Percentiles rank a stretch among this genome's conserved stretches.
phyloP scores from a whole-genome alignment of 2,113 vertebrate genomes.

The Nannobrachium achirus region DNA sequence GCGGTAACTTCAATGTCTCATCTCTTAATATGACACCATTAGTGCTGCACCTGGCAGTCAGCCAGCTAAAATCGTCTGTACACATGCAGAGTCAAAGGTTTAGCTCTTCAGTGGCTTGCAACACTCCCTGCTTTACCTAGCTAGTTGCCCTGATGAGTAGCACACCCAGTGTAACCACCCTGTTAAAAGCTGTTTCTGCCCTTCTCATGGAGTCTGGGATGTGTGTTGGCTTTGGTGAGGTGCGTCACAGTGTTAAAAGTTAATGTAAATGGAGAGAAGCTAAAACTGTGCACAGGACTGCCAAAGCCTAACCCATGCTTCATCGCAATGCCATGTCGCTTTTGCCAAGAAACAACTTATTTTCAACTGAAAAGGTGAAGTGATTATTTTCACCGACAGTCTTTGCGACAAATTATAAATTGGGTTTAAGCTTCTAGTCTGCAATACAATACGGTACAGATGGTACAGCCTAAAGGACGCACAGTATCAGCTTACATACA shows the following conservation, averaged over 20 bases:
- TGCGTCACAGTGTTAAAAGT: neutral
- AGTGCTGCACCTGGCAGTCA: neutral
- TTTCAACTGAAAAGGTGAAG: too few relatives aligned
- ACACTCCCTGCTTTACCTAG: neutral
- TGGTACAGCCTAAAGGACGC: neutral
- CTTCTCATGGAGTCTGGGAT: neutral
- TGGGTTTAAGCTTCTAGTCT: constrained; percentile 4
- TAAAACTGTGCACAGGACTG: too few relatives aligned
- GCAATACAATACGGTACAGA: neutral
- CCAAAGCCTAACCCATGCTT: too few relatives aligned
- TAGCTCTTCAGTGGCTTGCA: neutral
- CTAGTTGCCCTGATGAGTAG: neutral
- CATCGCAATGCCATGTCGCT: too few relatives aligned
- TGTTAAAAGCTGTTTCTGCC: constrained; percentile 15
- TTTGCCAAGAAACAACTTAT: too few relatives aligned
- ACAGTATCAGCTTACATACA: neutral
- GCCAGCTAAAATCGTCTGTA: neutral
- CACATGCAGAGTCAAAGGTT: neutral
- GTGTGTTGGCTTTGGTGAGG: constrained; percentile 23
- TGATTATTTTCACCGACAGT: too few relatives aligned
- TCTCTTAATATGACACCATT: neutral
- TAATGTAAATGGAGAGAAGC: too few relatives aligned
- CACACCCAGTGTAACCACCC: constrained; percentile 47
- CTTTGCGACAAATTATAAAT: too few relatives aligned
- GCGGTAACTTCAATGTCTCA: neutral